These are phyloP conservation scores for Metopia argyrocephala DNA, from an alignment of 2,888 invertebrate genomes.

Conservation along the genomic window DNA sequence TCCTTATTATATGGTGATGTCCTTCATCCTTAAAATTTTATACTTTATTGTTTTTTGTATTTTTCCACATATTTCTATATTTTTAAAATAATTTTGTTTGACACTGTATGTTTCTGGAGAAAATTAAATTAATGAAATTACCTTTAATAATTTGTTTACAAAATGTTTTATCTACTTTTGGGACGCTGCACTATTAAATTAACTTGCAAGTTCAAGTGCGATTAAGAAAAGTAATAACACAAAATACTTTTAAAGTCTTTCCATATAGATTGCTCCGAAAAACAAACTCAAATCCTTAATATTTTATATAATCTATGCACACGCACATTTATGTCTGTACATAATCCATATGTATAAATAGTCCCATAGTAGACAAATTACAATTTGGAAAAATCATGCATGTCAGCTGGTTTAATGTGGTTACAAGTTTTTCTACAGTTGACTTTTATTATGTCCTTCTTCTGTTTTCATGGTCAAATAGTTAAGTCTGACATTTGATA, in stretches of 20 bases:
- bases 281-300: not conserved
- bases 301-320: not conserved
- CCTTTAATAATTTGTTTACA: constrained; percentile 36
- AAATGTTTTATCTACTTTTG: constrained; percentile 4
- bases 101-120: constrained; percentile 6
- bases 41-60: no score
- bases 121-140: constrained; percentile 50
- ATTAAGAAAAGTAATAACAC: constrained; percentile 21
- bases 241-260: not conserved
- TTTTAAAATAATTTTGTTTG: not conserved
- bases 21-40: no score
- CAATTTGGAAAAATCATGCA: not conserved
- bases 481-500: constrained; percentile 54
- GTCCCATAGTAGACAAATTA: not conserved
- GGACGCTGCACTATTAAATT: not conserved
- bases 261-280: not conserved
- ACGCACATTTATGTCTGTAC: not conserved
- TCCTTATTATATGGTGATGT: no score
- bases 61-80: not conserved
- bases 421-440: not conserved
- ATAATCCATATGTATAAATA: not conserved
- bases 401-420: not conserved
- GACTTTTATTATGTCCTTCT: not conserved
- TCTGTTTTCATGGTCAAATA: constrained; percentile 51
- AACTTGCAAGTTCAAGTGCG: constrained; percentile 18